A percentile compares a stretch with the other conserved stretches of the same genome.
These are phyloP conservation scores for Pandemis cinnamomeana DNA, from an alignment of 2,888 invertebrate species.

Conservation along the genomic window DNA sequence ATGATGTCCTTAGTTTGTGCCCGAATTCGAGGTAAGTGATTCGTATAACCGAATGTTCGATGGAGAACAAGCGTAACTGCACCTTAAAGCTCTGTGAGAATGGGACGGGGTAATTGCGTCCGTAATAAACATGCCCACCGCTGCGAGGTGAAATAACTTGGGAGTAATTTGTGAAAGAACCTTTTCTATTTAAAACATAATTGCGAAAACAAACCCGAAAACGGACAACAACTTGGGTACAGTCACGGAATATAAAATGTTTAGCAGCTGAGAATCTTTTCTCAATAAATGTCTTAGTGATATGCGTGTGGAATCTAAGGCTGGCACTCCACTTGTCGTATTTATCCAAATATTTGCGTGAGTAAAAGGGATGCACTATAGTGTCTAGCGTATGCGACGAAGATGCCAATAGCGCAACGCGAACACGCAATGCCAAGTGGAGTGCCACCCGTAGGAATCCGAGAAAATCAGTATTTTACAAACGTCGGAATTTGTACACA, in stretches of 20 bases:
- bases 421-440: too few relatives aligned
- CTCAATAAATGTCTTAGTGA: not conserved
- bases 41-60: not conserved
- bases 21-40: too few relatives aligned
- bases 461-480: too few relatives aligned
- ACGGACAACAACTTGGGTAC: not conserved
- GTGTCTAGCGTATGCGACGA: too few relatives aligned
- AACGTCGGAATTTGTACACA: too few relatives aligned
- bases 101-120: constrained; percentile 20
- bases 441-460: too few relatives aligned
- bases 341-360: too few relatives aligned
- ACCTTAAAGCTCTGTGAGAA: not conserved
- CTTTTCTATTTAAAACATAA: constrained; percentile 14
- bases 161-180: constrained; percentile 15
- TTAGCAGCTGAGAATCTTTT: not conserved
- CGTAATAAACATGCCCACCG: constrained; percentile 18
- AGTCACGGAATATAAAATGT: not conserved
- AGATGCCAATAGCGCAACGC: too few relatives aligned
- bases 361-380: too few relatives aligned
- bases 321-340: too few relatives aligned
- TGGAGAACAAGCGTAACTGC: not conserved
- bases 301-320: too few relatives aligned
- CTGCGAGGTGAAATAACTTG: constrained; percentile 22
- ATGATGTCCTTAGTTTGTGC: too few relatives aligned
- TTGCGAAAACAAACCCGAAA: constrained; percentile 4